A percentile compares a stretch with the other conserved stretches of the same genome.
Conservation (phyloP, 2,113 vertebrate species). For the Pseudonaja textilis region DNA sequence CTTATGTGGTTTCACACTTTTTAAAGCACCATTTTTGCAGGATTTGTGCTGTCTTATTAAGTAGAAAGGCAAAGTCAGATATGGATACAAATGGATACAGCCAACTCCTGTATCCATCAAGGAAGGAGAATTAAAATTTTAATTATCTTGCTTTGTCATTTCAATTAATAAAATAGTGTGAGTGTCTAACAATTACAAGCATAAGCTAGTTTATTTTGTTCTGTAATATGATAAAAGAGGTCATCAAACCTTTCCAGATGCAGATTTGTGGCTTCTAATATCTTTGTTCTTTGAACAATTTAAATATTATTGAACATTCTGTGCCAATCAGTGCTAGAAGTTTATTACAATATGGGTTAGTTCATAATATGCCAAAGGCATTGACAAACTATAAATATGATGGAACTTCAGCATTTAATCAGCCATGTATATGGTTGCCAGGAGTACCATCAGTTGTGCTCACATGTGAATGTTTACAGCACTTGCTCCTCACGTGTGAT, state of each 20-base stretch:
- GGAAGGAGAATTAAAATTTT: not conserved
- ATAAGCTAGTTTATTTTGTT: not conserved
- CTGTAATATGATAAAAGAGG: not conserved
- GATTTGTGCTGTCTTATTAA: not conserved
- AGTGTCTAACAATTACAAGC: not conserved
- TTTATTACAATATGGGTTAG: not conserved
- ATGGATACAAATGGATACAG: not conserved
- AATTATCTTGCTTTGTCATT: not conserved
- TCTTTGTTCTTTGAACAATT: not conserved
- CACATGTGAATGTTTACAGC: not conserved
- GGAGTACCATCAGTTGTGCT: not conserved
- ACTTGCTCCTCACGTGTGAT: not conserved
- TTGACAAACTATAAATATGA: not conserved
- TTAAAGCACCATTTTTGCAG: not conserved
- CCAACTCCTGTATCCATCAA: not conserved
- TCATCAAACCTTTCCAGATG: not conserved
- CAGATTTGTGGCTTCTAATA: too few relatives aligned
- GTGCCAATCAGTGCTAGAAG: not conserved
- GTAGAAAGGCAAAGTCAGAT: not conserved
- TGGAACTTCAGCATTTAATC: not conserved
- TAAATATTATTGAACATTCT: not conserved
- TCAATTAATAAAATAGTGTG: not conserved
- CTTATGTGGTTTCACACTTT: not conserved
- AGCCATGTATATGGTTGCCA: not conserved
- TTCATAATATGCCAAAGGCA: not conserved